Base-by-base conservation (phyloP, 2,888 invertebrate genomes). In the Teleiodes luculella region DNA sequence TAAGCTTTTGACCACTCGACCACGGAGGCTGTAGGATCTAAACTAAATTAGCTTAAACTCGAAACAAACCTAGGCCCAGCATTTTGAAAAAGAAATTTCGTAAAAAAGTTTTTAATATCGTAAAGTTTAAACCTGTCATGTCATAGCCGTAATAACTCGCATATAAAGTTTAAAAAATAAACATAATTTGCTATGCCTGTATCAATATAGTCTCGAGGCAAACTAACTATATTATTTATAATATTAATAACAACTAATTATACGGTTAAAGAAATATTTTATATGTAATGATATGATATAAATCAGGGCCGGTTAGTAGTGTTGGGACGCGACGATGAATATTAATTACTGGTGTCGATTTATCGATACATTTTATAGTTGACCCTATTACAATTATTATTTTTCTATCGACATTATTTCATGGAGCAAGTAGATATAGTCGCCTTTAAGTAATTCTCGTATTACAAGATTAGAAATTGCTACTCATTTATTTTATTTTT, bases 201-300 rank as follows among this genome's bases (percentile, higher is more conserved):
- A 71, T 72, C 72, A 68, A 72, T 72, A 70, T 28, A 24, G 55
- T 52, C 76, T 67, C 60, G 60, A 64, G 74, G 75, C 70, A 55
- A 66, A 59, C 68, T 68, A 59, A 68, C 67, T 67, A 70, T 78
- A 83, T 84, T 86, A 86, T 86, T 87, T 85, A 86, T 82, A 86
- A 86, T 88, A 87, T 88, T 87, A 88, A 88, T 89, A 87, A 85
- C 86, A 83, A 73, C 86, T 89, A 88, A 89, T 88, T 85, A 88
- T 87, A 87, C 78, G 83, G 78, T 86, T 86, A 82, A 85, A 83
- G 85, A 87, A 85, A 89, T 89, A 88, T 88, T 86, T 88, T 86
- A 87, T 86, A 82, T 81, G 80, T 87, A 89, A 88, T 89, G 88
- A 88, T 83, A 78, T 70, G 85, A 86, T 87, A 89, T 89, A 86